Conservation (phyloP, 2,113 vertebrate species). For the Callorhinus ursinus region DNA sequence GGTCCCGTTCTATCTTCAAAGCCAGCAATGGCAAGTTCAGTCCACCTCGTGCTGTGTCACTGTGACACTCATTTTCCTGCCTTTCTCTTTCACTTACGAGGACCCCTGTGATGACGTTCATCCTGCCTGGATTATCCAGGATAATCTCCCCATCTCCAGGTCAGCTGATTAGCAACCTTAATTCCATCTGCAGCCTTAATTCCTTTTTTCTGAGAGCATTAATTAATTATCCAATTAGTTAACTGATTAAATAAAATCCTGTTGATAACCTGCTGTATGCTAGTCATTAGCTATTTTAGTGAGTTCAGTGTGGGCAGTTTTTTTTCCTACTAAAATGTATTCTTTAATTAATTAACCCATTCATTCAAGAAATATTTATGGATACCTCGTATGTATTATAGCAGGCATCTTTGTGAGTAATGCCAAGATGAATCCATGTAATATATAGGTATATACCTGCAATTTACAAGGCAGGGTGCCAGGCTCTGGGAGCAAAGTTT, state of each 20-base stretch:
- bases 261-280: background rate
- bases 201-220: background rate
- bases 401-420: background rate
- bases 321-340: background rate
- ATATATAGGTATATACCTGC: background rate
- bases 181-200: background rate
- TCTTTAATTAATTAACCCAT: conserved; percentile 31
- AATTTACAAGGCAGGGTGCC: background rate
- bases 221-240: background rate
- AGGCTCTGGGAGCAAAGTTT: background rate
- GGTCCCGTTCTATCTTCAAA: background rate
- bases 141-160: background rate
- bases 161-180: background rate
- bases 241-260: background rate
- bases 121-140: background rate
- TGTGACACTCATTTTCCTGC: background rate
- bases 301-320: background rate
- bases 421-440: background rate
- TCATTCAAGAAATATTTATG: background rate
- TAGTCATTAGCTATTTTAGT: background rate
- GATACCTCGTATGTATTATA: background rate
- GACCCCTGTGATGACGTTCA: background rate
- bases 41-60: no score
- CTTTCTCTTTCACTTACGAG: background rate
- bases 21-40: background rate